phyloP scores from a whole-genome alignment of 2,797 vertebrate species.

The Pterois miles region DNA sequence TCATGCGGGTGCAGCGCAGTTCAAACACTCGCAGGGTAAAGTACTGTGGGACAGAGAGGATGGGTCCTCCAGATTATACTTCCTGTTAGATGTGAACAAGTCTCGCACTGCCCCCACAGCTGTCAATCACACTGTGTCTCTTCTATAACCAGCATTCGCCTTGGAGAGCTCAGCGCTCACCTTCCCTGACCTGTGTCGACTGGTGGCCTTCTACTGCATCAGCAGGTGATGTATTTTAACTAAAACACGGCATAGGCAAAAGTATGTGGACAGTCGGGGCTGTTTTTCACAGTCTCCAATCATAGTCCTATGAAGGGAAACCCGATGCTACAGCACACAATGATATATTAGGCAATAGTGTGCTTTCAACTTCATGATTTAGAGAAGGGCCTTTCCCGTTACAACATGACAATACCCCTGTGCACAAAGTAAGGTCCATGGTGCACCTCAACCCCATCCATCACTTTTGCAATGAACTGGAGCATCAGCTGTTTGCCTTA shows the following conservation, averaged over 20 bases:
- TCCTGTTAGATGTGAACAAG: conserved; percentile 18
- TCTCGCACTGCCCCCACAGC: conserved; percentile 19
- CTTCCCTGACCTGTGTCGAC: conserved; percentile 89
- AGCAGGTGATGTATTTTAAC: conserved; percentile 77
- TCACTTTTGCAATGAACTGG: too few relatives aligned
- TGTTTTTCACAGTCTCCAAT: neutral
- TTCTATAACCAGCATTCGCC: conserved; percentile 81
- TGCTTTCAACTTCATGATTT: neutral
- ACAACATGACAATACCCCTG: neutral
- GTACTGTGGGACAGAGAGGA: conserved; percentile 18
- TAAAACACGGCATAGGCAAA: neutral
- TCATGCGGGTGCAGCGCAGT: neutral
- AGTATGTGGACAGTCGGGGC: neutral
- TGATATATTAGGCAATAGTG: neutral
- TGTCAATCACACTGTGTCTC: conserved; percentile 52
- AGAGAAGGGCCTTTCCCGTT: neutral
- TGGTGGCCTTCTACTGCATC: conserved; percentile 90
- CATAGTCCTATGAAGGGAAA: neutral
- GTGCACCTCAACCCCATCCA: too few relatives aligned
- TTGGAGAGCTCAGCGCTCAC: conserved; percentile 87
- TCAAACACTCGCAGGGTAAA: neutral
- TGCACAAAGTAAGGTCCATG: neutral
- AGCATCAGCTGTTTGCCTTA: neutral
- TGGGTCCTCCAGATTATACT: conserved; percentile 19
- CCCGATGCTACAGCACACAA: too few relatives aligned